phyloP scores from a whole-genome alignment of 2,113 vertebrate species.

The Suncus etruscus region DNA sequence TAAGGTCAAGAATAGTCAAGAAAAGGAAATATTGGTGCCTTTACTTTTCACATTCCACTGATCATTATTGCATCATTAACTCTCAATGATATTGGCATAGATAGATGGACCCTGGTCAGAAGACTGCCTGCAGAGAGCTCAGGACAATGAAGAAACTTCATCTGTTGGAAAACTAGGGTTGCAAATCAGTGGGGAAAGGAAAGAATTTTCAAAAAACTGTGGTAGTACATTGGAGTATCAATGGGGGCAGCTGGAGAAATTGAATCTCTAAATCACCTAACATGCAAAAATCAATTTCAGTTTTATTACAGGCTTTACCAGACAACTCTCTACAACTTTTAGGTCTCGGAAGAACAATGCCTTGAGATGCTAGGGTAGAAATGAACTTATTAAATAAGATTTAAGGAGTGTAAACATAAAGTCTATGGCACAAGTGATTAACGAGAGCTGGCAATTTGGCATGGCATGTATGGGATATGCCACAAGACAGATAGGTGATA shows the following conservation, averaged over 20 bases:
- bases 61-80: constrained; percentile 32
- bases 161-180: neutral
- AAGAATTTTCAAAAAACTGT: neutral
- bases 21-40: constrained; percentile 26
- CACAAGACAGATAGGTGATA: fast-evolving
- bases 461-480: neutral
- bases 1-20: constrained; percentile 61
- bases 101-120: neutral
- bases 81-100: neutral
- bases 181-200: neutral
- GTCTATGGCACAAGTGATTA: neutral
- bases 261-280: constrained; percentile 27
- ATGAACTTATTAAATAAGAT: neutral
- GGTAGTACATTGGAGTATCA: neutral
- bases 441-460: neutral
- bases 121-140: neutral
- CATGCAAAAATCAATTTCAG: constrained; percentile 32
- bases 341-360: neutral
- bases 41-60: neutral
- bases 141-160: neutral
- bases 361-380: neutral
- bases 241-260: neutral
- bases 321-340: constrained; percentile 25
- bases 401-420: neutral
- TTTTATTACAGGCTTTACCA: constrained; percentile 33